phyloP scores from a whole-genome alignment of 2,113 vertebrate genomes.

The Dromas ardeola region DNA sequence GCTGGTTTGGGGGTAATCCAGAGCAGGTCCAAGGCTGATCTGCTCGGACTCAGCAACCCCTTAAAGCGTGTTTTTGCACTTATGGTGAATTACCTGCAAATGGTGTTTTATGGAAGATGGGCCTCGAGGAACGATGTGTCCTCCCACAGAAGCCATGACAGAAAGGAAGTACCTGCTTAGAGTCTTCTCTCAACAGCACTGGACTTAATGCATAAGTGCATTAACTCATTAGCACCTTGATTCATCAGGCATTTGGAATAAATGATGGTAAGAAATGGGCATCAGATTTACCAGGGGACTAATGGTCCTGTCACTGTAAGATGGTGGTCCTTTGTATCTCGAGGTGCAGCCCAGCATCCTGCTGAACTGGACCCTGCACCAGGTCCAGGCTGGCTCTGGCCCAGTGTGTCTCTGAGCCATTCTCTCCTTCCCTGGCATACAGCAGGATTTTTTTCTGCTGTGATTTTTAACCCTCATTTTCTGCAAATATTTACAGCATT shows the following conservation, averaged over 20 bases:
- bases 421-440: background rate
- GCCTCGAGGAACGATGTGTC: background rate
- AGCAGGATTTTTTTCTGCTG: background rate
- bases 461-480: background rate
- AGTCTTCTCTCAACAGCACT: background rate
- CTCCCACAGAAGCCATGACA: background rate
- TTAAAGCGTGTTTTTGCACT: rapidly evolving
- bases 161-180: background rate
- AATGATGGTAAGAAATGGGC: background rate
- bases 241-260: background rate
- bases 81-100: background rate
- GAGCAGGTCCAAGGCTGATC: background rate
- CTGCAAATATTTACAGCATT: conserved; percentile 3
- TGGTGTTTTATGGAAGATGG: background rate
- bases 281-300: background rate
- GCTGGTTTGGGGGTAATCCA: background rate
- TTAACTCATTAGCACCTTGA: background rate
- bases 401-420: rapidly evolving
- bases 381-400: background rate
- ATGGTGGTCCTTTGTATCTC: background rate
- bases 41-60: rapidly evolving
- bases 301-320: background rate
- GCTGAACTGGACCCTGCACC: background rate
- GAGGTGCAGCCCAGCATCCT: background rate
- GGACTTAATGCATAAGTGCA: background rate